These are phyloP conservation scores for Lochmaea crataegi DNA, from an alignment of 2,888 invertebrate genomes.

Conservation along the genomic window DNA sequence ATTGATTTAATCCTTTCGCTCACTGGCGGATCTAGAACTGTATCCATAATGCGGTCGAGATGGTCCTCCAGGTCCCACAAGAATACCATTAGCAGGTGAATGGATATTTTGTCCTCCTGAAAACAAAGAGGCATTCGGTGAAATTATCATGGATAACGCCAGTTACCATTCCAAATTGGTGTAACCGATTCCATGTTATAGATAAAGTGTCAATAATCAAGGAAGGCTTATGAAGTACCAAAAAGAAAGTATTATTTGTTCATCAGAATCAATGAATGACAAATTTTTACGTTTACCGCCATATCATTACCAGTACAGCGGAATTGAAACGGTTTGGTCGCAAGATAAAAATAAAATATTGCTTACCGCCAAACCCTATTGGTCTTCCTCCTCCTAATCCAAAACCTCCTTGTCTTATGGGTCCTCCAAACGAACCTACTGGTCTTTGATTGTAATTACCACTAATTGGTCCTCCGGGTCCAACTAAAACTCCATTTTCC, in stretches of 20 bases:
- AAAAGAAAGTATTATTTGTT: too few species aligned
- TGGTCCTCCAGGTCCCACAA: slow-evolving; percentile 65
- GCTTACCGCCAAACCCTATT: slow-evolving; percentile 27
- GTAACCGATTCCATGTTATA: too few species aligned
- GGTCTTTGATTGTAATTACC: slow-evolving; percentile 26
- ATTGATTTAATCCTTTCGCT: neutral
- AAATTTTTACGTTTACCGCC: too few species aligned
- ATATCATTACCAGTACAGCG: too few species aligned
- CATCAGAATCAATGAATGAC: too few species aligned
- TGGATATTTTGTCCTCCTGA: slow-evolving; percentile 40
- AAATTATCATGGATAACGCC: too few species aligned
- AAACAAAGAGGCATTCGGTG: too few species aligned
- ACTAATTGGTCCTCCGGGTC: slow-evolving; percentile 63
- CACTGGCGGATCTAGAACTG: slow-evolving; percentile 21
- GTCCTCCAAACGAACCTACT: slow-evolving; percentile 67
- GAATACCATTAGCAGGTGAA: slow-evolving; percentile 62
- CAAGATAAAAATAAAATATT: too few species aligned
- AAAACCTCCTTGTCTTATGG: slow-evolving; percentile 48
- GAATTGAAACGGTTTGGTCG: too few species aligned
- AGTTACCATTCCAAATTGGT: too few species aligned
- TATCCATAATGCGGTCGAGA: slow-evolving; percentile 35
- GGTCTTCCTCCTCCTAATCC: slow-evolving; percentile 62
- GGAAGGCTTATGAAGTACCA: too few species aligned
- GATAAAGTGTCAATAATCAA: too few species aligned
- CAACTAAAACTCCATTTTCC: slow-evolving; percentile 65